Percentiles rank a stretch among this genome's conserved stretches.
Evolutionary conservation across 2,888 invertebrate species (phyloP).

Genomic region (Lacanobia oleracea): DNA sequence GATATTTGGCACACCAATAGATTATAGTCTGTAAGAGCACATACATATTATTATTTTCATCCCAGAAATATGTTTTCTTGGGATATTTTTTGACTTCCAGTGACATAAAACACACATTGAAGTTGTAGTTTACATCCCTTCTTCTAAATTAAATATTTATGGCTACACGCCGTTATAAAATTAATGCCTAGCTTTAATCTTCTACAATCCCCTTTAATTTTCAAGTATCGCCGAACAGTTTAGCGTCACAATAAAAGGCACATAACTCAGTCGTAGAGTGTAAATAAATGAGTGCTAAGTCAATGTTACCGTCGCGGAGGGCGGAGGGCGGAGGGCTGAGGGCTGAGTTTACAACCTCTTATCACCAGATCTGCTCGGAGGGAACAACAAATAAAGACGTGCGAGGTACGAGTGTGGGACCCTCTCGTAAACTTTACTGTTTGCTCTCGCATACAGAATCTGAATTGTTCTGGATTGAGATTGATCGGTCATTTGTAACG

Average conservation of each 20-base stretch:
- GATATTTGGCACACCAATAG: no score
- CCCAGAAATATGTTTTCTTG: no score
- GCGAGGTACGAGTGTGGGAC: background rate
- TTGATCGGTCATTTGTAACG: constrained; percentile 16
- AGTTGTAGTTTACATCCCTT: no score
- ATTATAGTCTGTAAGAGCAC: no score
- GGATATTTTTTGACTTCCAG: no score
- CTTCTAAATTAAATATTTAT: background rate
- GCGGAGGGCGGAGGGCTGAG: background rate
- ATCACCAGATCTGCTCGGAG: constrained; percentile 34
- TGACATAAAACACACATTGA: no score
- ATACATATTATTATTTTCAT: no score
- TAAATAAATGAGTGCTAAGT: constrained; percentile 40
- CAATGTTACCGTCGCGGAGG: constrained; percentile 9
- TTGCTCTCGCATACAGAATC: background rate
- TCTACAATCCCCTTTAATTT: background rate
- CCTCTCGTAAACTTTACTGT: constrained; percentile 32
- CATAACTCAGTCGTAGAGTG: background rate
- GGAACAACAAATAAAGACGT: constrained; percentile 41
- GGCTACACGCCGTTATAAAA: background rate
- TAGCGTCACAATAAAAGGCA: constrained; percentile 32
- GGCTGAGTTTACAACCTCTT: constrained; percentile 36
- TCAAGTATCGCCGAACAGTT: constrained; percentile 8
- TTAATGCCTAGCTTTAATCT: background rate
- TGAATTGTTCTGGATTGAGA: constrained; percentile 10